Percentiles rank a stretch among this genome's conserved stretches.
Evolutionary conservation across 2,888 invertebrate species (phyloP).

Genomic region (Palloptera scutellata): DNA sequence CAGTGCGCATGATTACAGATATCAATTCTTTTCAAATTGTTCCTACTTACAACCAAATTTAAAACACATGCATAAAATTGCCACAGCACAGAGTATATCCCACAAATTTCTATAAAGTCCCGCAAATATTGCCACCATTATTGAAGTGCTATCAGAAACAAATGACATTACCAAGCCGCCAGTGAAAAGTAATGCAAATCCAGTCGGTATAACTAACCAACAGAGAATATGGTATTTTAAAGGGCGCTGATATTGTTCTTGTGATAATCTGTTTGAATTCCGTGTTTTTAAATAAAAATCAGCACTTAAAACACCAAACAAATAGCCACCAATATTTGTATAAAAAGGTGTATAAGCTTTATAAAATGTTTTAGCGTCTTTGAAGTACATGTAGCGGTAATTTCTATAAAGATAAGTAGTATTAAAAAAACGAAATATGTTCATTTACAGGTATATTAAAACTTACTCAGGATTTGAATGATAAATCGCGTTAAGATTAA

Average conservation of each 20-base stretch:
- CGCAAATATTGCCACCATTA: constrained; percentile 63
- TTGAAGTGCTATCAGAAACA: constrained; percentile 53
- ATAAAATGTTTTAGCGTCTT: constrained; percentile 49
- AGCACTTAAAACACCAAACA: constrained; percentile 53
- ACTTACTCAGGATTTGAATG: constrained; percentile 57
- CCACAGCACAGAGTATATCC: constrained; percentile 53
- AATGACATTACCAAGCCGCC: constrained; percentile 54
- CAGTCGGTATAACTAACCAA: constrained; percentile 44
- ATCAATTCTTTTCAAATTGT: background rate
- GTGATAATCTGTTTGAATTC: background rate
- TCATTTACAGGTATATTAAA: background rate
- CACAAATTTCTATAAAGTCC: constrained; percentile 62
- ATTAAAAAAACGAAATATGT: no score
- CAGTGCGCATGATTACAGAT: no score
- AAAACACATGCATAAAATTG: constrained; percentile 50
- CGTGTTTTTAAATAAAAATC: constrained; percentile 45
- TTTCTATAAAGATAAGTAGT: constrained; percentile 38
- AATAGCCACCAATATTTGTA: constrained; percentile 58
- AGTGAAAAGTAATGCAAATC: constrained; percentile 44
- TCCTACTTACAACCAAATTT: constrained; percentile 57
- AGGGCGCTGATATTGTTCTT: constrained; percentile 32
- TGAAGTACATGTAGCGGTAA: constrained; percentile 57
- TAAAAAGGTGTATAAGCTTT: constrained; percentile 55
- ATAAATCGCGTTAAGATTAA: constrained; percentile 50
- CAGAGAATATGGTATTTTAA: constrained; percentile 43